phyloP scores from a whole-genome alignment of 1,140 invertebrate genomes.

The Euura lappo region DNA sequence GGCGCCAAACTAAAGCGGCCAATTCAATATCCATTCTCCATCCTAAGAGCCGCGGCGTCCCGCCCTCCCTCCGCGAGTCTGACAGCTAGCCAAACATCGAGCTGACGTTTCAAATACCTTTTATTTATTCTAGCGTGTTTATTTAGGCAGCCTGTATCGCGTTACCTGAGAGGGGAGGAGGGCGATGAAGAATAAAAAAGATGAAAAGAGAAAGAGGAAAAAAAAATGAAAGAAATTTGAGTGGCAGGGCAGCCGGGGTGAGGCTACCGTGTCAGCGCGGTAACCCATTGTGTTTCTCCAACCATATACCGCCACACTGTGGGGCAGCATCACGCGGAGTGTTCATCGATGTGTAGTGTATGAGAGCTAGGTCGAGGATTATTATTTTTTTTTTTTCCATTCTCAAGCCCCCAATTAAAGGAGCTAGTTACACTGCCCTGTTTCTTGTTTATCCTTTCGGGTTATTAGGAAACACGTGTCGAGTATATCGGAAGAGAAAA shows the following conservation, averaged over 20 bases:
- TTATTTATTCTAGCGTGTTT: conserved; percentile 56
- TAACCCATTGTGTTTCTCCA: conserved; percentile 34
- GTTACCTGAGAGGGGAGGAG: conserved; percentile 40
- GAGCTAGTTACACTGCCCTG: no score
- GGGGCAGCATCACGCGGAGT: background rate
- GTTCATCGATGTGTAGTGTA: background rate
- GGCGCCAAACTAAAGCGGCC: conserved; percentile 35
- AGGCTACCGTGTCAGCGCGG: conserved; percentile 41
- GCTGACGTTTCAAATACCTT: conserved; percentile 54
- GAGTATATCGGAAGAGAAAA: no score
- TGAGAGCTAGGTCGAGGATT: no score
- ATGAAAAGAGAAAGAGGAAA: conserved; percentile 12
- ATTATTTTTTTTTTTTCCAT: no score
- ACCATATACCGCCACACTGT: background rate
- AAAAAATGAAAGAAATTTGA: conserved; percentile 2
- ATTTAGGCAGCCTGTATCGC: conserved; percentile 53
- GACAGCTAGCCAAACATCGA: conserved; percentile 53
- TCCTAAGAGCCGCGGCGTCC: background rate
- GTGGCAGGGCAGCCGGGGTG: conserved; percentile 24
- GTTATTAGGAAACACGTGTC: no score
- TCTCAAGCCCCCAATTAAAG: no score
- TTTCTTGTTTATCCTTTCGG: no score
- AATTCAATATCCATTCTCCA: conserved; percentile 46
- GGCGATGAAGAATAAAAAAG: conserved; percentile 8
- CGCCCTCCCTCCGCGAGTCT: conserved; percentile 20